Percentiles rank a stretch among this genome's conserved stretches.
phyloP scores from a whole-genome alignment of 2,113 vertebrate genomes.

The Serilophus lunatus region DNA sequence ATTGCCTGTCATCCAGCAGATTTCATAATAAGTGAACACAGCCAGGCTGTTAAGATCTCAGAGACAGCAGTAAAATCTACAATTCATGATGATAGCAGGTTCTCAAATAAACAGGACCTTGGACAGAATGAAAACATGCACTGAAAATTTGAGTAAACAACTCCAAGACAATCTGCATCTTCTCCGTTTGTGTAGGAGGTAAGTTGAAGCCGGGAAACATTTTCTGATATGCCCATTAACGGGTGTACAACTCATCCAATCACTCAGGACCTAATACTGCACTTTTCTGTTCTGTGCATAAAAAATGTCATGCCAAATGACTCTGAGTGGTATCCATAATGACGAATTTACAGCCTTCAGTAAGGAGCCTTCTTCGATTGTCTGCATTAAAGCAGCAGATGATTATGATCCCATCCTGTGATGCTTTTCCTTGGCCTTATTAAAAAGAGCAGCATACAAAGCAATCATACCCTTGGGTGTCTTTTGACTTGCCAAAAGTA shows the following conservation, averaged over 20 bases:
- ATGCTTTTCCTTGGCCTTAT: slow-evolving; percentile 34
- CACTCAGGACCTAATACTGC: slow-evolving; percentile 51
- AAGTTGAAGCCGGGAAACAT: not conserved
- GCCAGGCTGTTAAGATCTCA: not conserved
- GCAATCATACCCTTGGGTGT: slow-evolving; percentile 36
- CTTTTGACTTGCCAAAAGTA: slow-evolving; percentile 38
- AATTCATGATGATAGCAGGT: not conserved
- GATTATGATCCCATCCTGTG: slow-evolving; percentile 21
- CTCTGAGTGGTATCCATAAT: slow-evolving; percentile 61
- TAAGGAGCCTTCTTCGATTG: slow-evolving; percentile 9
- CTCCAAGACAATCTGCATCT: not conserved
- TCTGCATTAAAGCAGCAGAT: slow-evolving; percentile 50
- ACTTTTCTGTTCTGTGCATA: slow-evolving; percentile 56
- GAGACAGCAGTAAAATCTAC: not conserved
- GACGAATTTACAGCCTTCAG: slow-evolving; percentile 54
- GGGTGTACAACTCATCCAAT: slow-evolving; percentile 28
- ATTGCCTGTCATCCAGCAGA: not conserved
- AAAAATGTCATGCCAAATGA: slow-evolving; percentile 60
- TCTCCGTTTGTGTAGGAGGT: not conserved
- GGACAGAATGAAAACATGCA: not conserved
- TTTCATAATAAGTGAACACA: not conserved
- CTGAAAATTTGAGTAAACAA: not conserved
- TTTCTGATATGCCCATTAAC: slow-evolving; percentile 38
- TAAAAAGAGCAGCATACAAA: not conserved
- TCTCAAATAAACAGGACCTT: not conserved